Evolutionary conservation across 2,888 invertebrate genomes (phyloP).

Genomic region (Esperia sulphurella): DNA sequence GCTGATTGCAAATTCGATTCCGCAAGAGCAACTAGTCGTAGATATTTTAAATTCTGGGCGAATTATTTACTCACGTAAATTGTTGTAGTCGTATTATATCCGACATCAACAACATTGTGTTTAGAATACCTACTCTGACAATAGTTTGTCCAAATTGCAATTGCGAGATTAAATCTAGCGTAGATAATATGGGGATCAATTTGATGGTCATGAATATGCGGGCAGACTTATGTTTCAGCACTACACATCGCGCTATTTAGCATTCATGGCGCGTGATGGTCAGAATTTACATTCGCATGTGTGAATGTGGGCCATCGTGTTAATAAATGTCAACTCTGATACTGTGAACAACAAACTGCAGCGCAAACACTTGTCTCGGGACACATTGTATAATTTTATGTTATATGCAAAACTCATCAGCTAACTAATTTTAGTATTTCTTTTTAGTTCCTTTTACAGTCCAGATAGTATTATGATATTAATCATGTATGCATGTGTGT

Average conservation of each 20-base stretch:
- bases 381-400: no score
- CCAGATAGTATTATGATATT: no score
- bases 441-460: no score
- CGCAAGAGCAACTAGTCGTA: no score
- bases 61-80: no score
- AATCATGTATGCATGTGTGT: no score
- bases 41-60: no score
- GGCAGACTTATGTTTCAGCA: background rate
- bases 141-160: no score
- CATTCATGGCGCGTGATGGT: slow-evolving; percentile 4
- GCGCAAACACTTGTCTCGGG: slow-evolving; percentile 1
- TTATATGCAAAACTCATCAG: slow-evolving; percentile 2
- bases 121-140: no score
- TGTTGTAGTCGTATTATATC: no score
- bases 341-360: background rate
- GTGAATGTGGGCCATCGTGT: slow-evolving; percentile 9
- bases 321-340: slow-evolving; percentile 6
- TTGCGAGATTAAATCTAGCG: background rate
- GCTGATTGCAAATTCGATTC: no score
- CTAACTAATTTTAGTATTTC: background rate
- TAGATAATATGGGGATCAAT: background rate
- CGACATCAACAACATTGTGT: no score
- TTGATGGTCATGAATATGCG: background rate
- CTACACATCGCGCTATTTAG: slow-evolving; percentile 1
- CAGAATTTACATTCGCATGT: slow-evolving; percentile 11